Evolutionary conservation across 2,888 invertebrate genomes (phyloP).

Genomic region (Pyrocoelia pectoralis): DNA sequence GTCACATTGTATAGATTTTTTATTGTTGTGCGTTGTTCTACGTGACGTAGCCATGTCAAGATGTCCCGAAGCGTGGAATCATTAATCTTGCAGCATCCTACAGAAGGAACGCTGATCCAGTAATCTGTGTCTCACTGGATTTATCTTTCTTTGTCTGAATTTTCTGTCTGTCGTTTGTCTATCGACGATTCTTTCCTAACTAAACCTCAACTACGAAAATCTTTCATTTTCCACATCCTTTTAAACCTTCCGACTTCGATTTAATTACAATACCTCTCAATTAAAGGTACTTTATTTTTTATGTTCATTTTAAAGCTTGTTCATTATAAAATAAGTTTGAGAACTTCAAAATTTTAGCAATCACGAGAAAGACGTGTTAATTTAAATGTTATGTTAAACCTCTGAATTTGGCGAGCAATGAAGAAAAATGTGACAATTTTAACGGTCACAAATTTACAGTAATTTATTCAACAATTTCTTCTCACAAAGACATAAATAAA

Average conservation of each 20-base stretch:
- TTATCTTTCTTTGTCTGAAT: slow-evolving; percentile 55
- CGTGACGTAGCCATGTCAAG: slow-evolving; percentile 55
- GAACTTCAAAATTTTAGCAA: too few relatives aligned
- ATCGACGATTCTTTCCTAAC: slow-evolving; percentile 37
- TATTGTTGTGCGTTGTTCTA: slow-evolving; percentile 53
- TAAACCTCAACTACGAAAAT: slow-evolving; percentile 19
- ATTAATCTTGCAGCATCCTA: slow-evolving; percentile 55
- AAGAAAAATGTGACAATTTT: neutral
- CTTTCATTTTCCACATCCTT: neutral
- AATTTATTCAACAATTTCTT: neutral
- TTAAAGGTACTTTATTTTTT: too few relatives aligned
- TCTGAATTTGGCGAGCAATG: neutral
- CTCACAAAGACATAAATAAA: too few relatives aligned
- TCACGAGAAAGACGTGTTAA: neutral
- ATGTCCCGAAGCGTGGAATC: slow-evolving; percentile 54
- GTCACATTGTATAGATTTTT: slow-evolving; percentile 52
- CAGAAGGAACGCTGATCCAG: slow-evolving; percentile 53
- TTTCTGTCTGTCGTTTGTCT: slow-evolving; percentile 50
- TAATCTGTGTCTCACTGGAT: slow-evolving; percentile 58
- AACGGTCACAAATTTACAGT: neutral
- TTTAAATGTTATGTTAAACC: neutral
- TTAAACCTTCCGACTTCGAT: too few relatives aligned
- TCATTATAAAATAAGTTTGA: too few relatives aligned
- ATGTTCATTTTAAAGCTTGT: too few relatives aligned
- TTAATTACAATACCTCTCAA: too few relatives aligned